phyloP scores from a whole-genome alignment of 2,797 vertebrate species.

The Pampus argenteus region DNA sequence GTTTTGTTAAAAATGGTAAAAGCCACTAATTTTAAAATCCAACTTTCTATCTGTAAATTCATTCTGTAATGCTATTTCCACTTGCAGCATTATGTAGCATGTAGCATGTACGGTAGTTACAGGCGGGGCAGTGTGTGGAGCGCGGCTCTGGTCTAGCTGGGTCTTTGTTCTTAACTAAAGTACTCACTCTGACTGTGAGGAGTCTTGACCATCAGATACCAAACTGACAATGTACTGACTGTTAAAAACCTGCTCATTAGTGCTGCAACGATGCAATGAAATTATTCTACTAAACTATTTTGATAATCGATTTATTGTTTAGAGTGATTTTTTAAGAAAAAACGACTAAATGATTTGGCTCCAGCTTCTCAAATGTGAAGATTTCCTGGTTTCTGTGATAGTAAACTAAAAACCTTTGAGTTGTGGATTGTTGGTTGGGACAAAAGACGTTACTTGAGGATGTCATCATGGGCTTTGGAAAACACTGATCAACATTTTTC shows the following conservation, averaged over 20 bases:
- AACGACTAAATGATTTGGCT: no score
- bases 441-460: no score
- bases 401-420: no score
- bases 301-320: no score
- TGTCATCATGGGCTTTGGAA: no score
- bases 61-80: not conserved
- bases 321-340: no score
- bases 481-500: no score
- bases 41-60: not conserved
- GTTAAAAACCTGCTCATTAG: not conserved
- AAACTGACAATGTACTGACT: conserved; percentile 1
- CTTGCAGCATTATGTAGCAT: not conserved
- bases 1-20: conserved; percentile 22
- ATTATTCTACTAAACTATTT: no score
- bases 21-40: conserved; percentile 1
- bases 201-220: conserved; percentile 22
- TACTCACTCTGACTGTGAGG: conserved; percentile 8
- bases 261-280: not conserved
- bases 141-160: conserved; percentile 38
- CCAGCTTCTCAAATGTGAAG: no score
- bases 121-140: not conserved
- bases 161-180: conserved; percentile 38
- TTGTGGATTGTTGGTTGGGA: no score
- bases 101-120: conserved; percentile 8
- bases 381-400: no score